Evolutionary conservation across 2,797 vertebrate species (phyloP).

Genomic region (Coendou prehensilis): DNA sequence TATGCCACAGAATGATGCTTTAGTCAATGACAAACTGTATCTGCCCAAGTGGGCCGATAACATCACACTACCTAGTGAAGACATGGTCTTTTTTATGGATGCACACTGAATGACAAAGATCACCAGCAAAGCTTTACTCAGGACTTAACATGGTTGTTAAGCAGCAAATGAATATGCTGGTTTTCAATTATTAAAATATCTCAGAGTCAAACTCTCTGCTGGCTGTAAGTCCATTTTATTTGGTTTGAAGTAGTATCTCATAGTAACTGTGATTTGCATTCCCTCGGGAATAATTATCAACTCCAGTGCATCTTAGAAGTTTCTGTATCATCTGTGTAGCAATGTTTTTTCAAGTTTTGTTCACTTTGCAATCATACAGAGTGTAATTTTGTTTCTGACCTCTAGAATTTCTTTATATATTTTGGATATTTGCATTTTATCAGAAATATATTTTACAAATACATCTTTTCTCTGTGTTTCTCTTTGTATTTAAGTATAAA

Average conservation of each 20-base stretch:
- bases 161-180: neutral
- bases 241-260: neutral
- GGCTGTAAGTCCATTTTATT: neutral
- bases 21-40: neutral
- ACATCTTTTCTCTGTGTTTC: neutral
- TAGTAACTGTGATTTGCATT: neutral
- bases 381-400: neutral
- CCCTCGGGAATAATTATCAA: neutral
- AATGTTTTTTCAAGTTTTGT: neutral
- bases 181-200: neutral
- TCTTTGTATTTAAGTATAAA: neutral
- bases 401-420: neutral
- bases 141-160: neutral
- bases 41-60: neutral
- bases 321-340: neutral
- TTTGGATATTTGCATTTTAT: neutral
- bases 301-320: neutral
- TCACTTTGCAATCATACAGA: neutral
- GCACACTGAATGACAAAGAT: neutral
- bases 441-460: neutral
- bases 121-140: neutral
- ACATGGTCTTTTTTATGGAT: neutral
- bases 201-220: neutral
- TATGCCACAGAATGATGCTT: neutral
- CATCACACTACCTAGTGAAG: neutral